Base-by-base conservation (phyloP, 2,113 vertebrate species). In the Conger conger region DNA sequence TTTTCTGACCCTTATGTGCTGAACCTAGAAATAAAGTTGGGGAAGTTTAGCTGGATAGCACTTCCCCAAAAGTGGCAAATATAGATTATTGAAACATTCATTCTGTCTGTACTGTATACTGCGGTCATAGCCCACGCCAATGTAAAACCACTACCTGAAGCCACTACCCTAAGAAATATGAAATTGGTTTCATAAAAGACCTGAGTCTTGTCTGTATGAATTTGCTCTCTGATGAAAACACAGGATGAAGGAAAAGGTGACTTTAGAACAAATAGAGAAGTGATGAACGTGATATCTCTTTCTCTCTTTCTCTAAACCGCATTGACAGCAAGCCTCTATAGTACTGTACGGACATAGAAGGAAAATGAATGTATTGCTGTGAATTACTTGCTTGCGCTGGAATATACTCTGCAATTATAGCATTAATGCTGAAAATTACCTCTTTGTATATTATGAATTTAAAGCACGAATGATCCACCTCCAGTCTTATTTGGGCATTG, bases 241-340 rank as follows among this genome's bases (percentile, higher is more conserved):
- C 15, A 50, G 45, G 15, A 50, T 50, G 11, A 50, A 11, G 8
- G 20, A 63, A 76, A 33, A 30, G 68, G 15, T 35, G 73, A 33
- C 1, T 9, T 30, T 50, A 50, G 23, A 63, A 63, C 23, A 35
- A 16, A 35, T 16, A 35, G 33, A 16, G 73, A 76, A 76, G 76
- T 38, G 37, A 4, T 78, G 18, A 20, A 30, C 5, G 9, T 23
- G 9, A 3, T 73, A 4, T 33, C n/a, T 73, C 63, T 73, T n/a
- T 73, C n/a, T 33, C 63, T 73, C 63, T 73, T 11, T 73, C 63
- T 73, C 63, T 73, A 11, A 7, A 79, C 82, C 87, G 85, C 88
- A 80, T 27, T 76, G 81, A 86, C 9, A 40, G 40, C 84, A 87
- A 84, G 93, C 87, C 89, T 91, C 89, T 86, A 92, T 92, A 90